A percentile compares a stretch with the other conserved stretches of the same genome.
phyloP scores from a whole-genome alignment of 1,140 invertebrate species.

The Bombus waltoni region DNA sequence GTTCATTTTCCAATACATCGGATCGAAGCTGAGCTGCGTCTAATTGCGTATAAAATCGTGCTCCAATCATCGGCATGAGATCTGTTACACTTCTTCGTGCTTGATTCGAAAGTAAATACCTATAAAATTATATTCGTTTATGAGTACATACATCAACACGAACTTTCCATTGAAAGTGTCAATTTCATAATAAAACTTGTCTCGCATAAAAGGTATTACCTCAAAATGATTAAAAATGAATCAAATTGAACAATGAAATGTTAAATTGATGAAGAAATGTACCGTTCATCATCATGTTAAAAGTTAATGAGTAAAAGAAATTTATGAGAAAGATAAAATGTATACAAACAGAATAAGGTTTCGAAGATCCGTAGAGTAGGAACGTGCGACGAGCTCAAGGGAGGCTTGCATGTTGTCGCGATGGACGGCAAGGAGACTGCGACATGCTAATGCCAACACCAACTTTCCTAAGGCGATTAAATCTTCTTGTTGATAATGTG shows the following conservation, averaged over 20 bases:
- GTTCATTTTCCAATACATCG: conserved; percentile 95
- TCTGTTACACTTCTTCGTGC: conserved; percentile 93
- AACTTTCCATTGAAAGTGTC: not conserved
- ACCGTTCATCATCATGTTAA: not conserved
- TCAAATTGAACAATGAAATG: not conserved
- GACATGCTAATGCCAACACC: conserved; percentile 95
- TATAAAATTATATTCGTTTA: conserved; percentile 75
- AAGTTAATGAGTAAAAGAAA: not conserved
- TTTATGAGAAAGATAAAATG: not conserved
- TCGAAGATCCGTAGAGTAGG: conserved; percentile 96
- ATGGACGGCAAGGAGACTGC: conserved; percentile 93
- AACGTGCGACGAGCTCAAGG: conserved; percentile 93
- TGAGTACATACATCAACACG: not conserved
- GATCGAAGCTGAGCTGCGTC: conserved; percentile 93
- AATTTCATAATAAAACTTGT: not conserved
- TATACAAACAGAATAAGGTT: conserved; percentile 94
- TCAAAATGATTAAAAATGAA: not conserved
- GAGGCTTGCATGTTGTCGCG: conserved; percentile 93
- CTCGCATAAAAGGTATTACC: too few relatives aligned
- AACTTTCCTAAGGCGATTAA: conserved; percentile 95
- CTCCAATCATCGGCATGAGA: conserved; percentile 99
- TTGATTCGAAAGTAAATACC: conserved; percentile 90
- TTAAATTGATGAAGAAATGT: not conserved
- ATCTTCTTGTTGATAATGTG: conserved; percentile 96
- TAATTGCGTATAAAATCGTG: conserved; percentile 97